Base-by-base conservation (phyloP, 1,140 invertebrate genomes). In the Drosophila pachea region DNA sequence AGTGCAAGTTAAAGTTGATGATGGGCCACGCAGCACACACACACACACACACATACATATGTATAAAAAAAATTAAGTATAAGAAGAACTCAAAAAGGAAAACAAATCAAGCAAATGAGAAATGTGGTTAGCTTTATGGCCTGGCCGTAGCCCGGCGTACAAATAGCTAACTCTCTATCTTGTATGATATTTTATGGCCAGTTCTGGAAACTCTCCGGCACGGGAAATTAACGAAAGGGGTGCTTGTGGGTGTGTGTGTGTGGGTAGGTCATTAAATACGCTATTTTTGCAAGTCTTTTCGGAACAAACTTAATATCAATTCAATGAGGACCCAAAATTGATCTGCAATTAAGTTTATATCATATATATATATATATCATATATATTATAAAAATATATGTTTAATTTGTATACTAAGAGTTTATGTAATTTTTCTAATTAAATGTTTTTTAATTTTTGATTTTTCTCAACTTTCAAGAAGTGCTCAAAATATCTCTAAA, bases 1-100 rank as follows among this genome's bases (percentile, higher is more conserved):
- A 88, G 78, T 88, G 86, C 79, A 87, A 86, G 81, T 75, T 84
- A 84, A 79, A 68, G 81, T 74, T 74, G 79, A 67, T 83, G 78
- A 83, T 84, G 78, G 63, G 58, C 42, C 42, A 55, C 62, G 72
- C 77, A 73, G 61, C 63, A 60, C 67, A 52, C 52, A 69, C 66
- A 71, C 54, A 53, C n/a, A 31, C 22, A 22, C 22, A 22, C 22
- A 22, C 22, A 22, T 3, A 22, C n/a, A n/a, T n/a, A n/a, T n/a
- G n/a, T n/a, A n/a, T n/a, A 14, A 48, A 42, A 7, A 29, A 62
- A 62, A 54, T 43, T 32, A 35, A 3, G 35, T 50, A 56, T 14
- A 43, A 43, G 5, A 43, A 43, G 14, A 43, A 14, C 5, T 12
- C 4, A 7, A 36, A 64, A 22, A 22, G 22, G 22, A 22, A 50